These are phyloP conservation scores for Pimpla rufipes DNA, from an alignment of 2,888 invertebrate genomes.

Conservation along the genomic window DNA sequence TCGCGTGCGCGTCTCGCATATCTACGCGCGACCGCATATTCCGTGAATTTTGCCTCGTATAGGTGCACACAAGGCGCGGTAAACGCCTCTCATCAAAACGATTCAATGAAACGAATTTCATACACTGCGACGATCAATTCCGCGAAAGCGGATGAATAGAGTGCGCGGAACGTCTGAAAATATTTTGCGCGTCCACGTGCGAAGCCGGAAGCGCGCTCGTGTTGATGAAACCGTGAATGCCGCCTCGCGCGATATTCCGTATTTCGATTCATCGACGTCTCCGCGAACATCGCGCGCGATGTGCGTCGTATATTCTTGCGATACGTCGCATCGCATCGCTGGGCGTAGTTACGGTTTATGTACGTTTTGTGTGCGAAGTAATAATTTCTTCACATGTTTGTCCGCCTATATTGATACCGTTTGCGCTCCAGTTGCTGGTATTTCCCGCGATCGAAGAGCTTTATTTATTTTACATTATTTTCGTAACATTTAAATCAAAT, in stretches of 20 bases:
- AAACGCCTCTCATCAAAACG: not conserved
- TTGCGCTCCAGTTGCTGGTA: no score
- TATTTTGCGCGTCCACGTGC: not conserved
- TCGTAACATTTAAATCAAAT: no score
- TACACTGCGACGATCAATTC: not conserved
- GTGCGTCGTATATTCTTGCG: no score
- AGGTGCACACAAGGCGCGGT: not conserved
- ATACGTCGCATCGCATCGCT: no score
- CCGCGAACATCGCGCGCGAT: not conserved
- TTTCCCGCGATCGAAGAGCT: no score
- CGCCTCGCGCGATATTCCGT: not conserved
- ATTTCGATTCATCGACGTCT: not conserved
- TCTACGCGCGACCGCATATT: not conserved
- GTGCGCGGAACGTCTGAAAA: not conserved
- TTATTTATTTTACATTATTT: no score
- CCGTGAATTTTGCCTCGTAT: conserved; percentile 11
- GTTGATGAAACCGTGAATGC: not conserved
- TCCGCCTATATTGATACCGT: no score
- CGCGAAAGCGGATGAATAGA: not conserved
- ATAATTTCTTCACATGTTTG: no score
- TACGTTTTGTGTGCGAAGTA: no score
- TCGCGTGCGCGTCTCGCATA: not conserved
- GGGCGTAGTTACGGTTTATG: no score
- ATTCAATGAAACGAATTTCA: conserved; percentile 27
- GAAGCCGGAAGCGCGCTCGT: no score